phyloP scores from a whole-genome alignment of 1,140 invertebrate species.

The Schmidtea mediterranea region DNA sequence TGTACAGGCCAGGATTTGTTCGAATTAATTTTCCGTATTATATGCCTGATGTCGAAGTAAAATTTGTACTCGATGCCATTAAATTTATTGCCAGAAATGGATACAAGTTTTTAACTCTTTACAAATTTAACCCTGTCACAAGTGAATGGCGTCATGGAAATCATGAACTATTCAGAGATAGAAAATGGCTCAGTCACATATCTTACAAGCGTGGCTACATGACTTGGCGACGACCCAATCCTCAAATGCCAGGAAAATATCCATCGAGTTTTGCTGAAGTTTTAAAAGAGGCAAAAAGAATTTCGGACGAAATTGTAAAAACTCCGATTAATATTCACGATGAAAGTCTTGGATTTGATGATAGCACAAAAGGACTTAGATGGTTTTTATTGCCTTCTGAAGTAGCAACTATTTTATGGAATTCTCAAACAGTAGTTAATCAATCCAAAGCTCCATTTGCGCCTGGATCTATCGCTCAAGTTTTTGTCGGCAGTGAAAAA shows the following conservation, averaged over 20 bases:
- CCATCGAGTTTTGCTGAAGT: conserved; percentile 34
- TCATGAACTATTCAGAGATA: conserved; percentile 45
- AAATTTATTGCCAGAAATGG: conserved; percentile 59
- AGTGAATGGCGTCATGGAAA: conserved; percentile 62
- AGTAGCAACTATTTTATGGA: conserved; percentile 9
- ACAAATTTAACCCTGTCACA: conserved; percentile 52
- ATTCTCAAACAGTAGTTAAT: too few species aligned
- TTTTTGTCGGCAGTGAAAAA: too few species aligned
- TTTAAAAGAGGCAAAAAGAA: conserved; percentile 42
- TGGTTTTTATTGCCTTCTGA: conserved; percentile 51
- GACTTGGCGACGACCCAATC: conserved; percentile 16
- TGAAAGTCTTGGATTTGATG: conserved; percentile 32
- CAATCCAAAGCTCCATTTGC: too few species aligned
- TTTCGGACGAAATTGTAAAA: conserved; percentile 46
- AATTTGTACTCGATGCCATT: conserved; percentile 52
- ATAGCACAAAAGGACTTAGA: conserved; percentile 37
- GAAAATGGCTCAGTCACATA: conserved; percentile 51
- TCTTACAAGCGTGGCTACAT: conserved; percentile 47
- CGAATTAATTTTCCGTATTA: conserved; percentile 59
- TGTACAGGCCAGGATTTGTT: conserved; percentile 44
- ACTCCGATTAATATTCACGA: conserved; percentile 42
- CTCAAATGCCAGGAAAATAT: conserved; percentile 10
- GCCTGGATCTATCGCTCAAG: too few species aligned
- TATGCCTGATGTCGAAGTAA: conserved; percentile 42
- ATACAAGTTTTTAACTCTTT: conserved; percentile 62